Percentiles rank a stretch among this genome's conserved stretches.
Evolutionary conservation across 2,113 vertebrate species (phyloP).

Genomic region (Stictonetta naevosa): DNA sequence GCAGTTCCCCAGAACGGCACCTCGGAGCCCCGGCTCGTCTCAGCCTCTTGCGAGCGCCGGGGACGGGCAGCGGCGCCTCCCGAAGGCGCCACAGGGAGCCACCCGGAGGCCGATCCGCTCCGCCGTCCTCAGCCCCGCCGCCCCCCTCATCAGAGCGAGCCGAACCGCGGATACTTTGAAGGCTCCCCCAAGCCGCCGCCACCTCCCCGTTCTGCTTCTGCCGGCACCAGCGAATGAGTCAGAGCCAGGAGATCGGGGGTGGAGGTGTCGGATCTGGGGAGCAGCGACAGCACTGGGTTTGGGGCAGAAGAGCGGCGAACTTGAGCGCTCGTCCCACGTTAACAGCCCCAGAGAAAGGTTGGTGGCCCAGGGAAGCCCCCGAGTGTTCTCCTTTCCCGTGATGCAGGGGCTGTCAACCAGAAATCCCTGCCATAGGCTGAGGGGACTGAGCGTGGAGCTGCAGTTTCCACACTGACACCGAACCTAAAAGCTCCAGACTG

Average conservation of each 20-base stretch:
- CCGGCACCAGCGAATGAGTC: conserved; percentile 11
- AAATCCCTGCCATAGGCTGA: neutral
- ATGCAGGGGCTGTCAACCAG: neutral
- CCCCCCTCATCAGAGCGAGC: neutral
- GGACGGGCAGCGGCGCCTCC: conserved; percentile 71
- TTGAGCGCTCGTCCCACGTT: neutral
- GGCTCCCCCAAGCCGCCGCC: neutral
- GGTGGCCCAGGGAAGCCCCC: neutral
- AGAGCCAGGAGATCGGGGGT: neutral
- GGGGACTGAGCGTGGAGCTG: neutral
- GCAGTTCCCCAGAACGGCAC: conserved; percentile 78
- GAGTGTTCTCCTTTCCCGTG: neutral
- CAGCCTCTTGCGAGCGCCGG: conserved; percentile 36
- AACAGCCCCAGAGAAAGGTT: neutral
- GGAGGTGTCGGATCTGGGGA: conserved; percentile 21
- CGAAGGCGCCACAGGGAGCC: conserved; percentile 52
- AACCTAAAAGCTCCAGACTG: neutral
- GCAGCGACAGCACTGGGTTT: neutral
- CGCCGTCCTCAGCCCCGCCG: conserved; percentile 12
- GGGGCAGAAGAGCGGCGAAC: neutral
- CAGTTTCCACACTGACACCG: neutral
- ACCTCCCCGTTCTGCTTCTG: neutral
- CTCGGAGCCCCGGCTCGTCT: conserved; percentile 53
- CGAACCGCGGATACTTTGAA: neutral
- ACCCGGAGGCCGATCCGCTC: conserved; percentile 13